These are phyloP conservation scores for Neodiprion lecontei DNA, from an alignment of 1,140 invertebrate genomes.

Conservation along the genomic window DNA sequence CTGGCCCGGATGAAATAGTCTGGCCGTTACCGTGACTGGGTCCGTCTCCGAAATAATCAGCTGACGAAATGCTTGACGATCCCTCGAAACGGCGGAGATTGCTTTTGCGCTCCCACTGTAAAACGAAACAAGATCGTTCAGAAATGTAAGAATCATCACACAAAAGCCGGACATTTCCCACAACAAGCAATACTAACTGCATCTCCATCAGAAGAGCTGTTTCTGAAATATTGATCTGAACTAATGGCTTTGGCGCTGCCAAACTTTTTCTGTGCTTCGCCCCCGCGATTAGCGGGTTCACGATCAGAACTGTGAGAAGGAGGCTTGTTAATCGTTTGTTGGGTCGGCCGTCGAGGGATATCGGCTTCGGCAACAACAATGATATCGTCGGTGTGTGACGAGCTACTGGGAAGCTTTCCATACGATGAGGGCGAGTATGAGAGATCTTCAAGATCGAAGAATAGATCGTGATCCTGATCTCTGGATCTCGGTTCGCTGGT, in stretches of 20 bases:
- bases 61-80: slow-evolving; percentile 92
- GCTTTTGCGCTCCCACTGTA: slow-evolving; percentile 70
- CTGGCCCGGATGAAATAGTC: slow-evolving; percentile 47
- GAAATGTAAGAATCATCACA: slow-evolving; percentile 5
- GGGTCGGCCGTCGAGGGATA: slow-evolving; percentile 38
- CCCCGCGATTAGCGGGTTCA: slow-evolving; percentile 20
- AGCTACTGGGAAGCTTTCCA: slow-evolving; percentile 22
- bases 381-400: slow-evolving; percentile 46
- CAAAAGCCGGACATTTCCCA: neutral
- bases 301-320: neutral
- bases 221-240: slow-evolving; percentile 94
- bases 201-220: slow-evolving; percentile 66
- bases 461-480: slow-evolving; percentile 29
- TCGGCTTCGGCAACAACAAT: slow-evolving; percentile 53
- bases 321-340: slow-evolving; percentile 17
- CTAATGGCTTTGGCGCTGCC: slow-evolving; percentile 97
- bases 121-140: slow-evolving; percentile 12
- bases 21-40: slow-evolving; percentile 42
- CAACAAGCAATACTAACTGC: slow-evolving; percentile 60
- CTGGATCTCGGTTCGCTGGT: slow-evolving; percentile 40
- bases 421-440: neutral
- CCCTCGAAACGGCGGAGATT: slow-evolving; percentile 84
- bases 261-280: slow-evolving; percentile 91
- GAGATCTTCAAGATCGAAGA: slow-evolving; percentile 39
- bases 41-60: slow-evolving; percentile 87